Base-by-base conservation (phyloP, 2,888 invertebrate species). In the Harpagoxenus sublaevis region DNA sequence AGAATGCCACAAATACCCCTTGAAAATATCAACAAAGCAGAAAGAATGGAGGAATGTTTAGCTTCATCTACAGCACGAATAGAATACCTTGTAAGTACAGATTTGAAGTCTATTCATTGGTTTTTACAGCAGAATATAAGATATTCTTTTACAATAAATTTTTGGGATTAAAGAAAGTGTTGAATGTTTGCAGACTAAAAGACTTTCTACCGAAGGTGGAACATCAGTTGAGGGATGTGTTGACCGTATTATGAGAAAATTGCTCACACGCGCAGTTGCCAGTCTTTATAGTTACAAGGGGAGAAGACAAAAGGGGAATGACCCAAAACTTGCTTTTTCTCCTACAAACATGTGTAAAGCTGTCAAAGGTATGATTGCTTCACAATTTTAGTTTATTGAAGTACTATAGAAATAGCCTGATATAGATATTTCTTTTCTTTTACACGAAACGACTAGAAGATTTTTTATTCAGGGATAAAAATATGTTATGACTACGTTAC, bases 181-280 rank as follows among this genome's bases (percentile, higher is more conserved):
- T 23, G 12, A 57, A 57, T 12, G 12, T 28, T 57, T 57, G 4
- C 57, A 28, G n/a, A 35, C 63, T 35, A 63, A 63, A 63, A 63
- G 62, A 57, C n/a, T 63, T 63, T 35, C 39, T 4, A 39, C 18
- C 4, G n/a, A 63, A 63, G 18, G 35, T 35, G 63, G 39, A 35
- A 35, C 39, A 63, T 35, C 39, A 35, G 63, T 63, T 18, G 9
- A 63, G 3, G 39, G 18, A 63, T 63, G 63, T 12, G 63, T 63
- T 63, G n/a, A 63, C 35, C 39, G 63, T 9, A 63, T 63, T n/a
- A 18, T 63, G 63, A 63, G 10, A 63, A n/a, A 63, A 63, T 5
- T 63, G 18, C 18, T 63, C 18, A 63, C 31, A 63, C 31, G 39
- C 6, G 35, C 35, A 62, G 35, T 35, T 18, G 35, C n/a, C 1